These are phyloP conservation scores for Diglossa cyanea DNA, from an alignment of 2,797 vertebrate species.

Conservation along the genomic window DNA sequence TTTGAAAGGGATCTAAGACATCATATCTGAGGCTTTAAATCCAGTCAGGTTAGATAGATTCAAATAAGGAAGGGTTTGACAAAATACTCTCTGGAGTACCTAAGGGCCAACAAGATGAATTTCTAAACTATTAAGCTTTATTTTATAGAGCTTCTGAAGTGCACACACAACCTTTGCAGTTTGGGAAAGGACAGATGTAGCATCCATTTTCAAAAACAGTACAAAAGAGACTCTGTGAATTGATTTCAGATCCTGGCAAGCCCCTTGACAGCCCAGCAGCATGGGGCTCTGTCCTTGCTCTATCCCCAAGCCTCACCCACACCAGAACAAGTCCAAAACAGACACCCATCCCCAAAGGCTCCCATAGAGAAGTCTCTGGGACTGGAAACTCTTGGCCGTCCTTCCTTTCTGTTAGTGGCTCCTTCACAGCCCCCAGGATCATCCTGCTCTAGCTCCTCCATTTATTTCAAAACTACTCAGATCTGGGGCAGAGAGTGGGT, in stretches of 20 bases:
- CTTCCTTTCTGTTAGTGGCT: neutral
- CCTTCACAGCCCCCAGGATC: neutral
- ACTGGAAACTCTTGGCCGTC: neutral
- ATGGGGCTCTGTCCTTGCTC: neutral
- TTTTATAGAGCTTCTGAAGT: neutral
- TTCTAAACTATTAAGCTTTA: neutral
- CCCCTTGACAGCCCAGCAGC: neutral
- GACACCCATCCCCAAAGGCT: neutral
- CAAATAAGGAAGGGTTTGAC: neutral
- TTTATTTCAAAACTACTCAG: neutral
- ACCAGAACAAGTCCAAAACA: neutral
- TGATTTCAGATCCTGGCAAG: neutral
- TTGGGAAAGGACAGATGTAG: neutral
- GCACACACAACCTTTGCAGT: neutral
- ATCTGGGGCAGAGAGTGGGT: neutral
- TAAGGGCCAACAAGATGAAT: neutral
- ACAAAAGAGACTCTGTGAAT: neutral
- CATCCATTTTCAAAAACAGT: neutral
- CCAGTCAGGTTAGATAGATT: neutral
- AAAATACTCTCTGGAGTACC: neutral
- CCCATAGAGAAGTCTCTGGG: neutral
- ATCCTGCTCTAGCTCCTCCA: neutral
- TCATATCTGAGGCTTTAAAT: neutral
- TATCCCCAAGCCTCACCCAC: neutral
- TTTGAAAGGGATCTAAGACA: neutral